Conservation (phyloP, 2,888 invertebrate genomes). For the Prenolepis imparis region DNA sequence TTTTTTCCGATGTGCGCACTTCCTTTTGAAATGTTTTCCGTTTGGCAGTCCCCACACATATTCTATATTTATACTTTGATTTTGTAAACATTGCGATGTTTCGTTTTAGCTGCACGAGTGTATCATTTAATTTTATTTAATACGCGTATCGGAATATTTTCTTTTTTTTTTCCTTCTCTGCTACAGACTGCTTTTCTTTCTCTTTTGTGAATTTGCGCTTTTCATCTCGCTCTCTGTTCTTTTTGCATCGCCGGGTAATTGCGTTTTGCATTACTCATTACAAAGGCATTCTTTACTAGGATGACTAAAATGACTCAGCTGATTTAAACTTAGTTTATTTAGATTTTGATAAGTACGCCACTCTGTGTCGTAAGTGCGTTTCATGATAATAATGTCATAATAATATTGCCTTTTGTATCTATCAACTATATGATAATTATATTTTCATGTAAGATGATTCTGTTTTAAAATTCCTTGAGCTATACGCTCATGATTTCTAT, state of each 20-base stretch:
- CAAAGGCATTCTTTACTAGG: constrained; percentile 47
- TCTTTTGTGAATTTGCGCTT: constrained; percentile 21
- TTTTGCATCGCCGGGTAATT: constrained; percentile 22
- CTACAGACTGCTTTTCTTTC: not conserved
- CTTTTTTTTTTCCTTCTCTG: not conserved
- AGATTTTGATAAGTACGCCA: constrained; percentile 21
- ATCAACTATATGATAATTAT: not conserved
- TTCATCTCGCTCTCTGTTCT: not conserved
- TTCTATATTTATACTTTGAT: constrained; percentile 47
- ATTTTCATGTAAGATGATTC: not conserved
- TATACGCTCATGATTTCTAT: not conserved
- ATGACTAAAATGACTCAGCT: constrained; percentile 68
- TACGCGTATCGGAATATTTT: not conserved
- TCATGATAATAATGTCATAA: not conserved
- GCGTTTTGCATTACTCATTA: constrained; percentile 55
- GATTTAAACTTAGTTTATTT: constrained; percentile 44
- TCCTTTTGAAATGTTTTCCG: constrained; percentile 31
- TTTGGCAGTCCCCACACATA: not conserved
- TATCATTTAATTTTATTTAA: not conserved
- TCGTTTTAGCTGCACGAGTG: not conserved
- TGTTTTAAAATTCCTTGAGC: not conserved
- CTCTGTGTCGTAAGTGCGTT: constrained; percentile 26
- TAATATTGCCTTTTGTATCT: not conserved
- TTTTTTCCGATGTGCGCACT: not conserved
- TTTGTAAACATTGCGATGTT: not conserved